These are phyloP conservation scores for Momotus momota DNA, from an alignment of 2,797 vertebrate species.

Conservation along the genomic window DNA sequence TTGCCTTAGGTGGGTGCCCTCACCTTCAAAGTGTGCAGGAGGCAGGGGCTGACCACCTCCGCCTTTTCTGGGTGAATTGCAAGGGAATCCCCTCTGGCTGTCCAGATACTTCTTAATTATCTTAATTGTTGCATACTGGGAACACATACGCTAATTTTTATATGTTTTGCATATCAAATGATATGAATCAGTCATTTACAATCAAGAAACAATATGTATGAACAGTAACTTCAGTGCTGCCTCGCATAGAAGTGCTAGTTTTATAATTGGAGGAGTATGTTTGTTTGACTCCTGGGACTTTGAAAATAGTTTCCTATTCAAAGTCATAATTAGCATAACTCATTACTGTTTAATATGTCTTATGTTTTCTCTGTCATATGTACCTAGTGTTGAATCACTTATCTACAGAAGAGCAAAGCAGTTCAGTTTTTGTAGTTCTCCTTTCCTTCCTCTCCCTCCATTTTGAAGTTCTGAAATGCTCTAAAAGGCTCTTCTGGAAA, in stretches of 20 bases:
- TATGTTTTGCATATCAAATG: not conserved
- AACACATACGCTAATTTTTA: not conserved
- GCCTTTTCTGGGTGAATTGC: not conserved
- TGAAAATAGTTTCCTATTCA: not conserved
- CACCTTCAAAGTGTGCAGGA: rapidly evolving
- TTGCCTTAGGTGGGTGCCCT: rapidly evolving
- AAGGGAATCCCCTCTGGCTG: rapidly evolving
- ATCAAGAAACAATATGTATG: not conserved
- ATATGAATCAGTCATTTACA: not conserved
- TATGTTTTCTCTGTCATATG: not conserved
- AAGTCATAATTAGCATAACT: not conserved
- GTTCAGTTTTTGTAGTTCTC: not conserved
- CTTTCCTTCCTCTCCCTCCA: not conserved
- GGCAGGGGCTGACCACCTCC: not conserved
- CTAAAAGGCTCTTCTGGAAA: conserved; percentile 40
- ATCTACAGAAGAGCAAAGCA: not conserved
- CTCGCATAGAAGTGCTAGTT: not conserved
- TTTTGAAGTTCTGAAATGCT: conserved; percentile 28
- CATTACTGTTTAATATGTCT: not conserved
- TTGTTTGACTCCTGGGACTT: not conserved
- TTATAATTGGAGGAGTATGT: not conserved
- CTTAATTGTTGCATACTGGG: not conserved
- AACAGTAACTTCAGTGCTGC: not conserved
- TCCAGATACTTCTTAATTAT: not conserved
- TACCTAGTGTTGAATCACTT: not conserved